Evolutionary conservation across 2,888 invertebrate genomes (phyloP), one percentile per base, ranked within the genome.

Genomic region (Drosophila mimica): DNA sequence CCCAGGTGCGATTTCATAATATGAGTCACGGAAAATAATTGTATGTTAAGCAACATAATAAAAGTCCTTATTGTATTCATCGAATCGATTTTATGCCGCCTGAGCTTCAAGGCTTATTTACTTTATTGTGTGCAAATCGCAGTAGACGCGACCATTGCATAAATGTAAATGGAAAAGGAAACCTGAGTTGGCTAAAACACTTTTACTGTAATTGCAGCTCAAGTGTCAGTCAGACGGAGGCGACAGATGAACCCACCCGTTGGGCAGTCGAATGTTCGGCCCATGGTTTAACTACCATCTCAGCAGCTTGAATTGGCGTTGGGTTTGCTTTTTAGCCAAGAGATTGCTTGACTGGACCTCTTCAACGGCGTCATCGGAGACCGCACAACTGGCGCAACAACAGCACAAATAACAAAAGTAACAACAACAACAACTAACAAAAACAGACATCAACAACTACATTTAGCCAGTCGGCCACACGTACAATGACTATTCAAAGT

Each of bases 331-430:
- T 54, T 71, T 70, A 43, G 69, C 52, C 43, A 51, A 59, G 68
- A 66, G 68, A 67, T 46, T 51, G 79, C 66, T 46, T 61, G 28
- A 70, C 40, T 70, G 64, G 61, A 30, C 40, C 48, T 30, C 38
- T 62, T 43, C 46, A 33, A 59, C 69, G 36, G 49, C 70, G 71
- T 74, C 87, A 77, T 70, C 61, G 56, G 64, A 82, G 77, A 86
- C 85, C 77, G 68, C 85, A 82, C 89, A 87, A 84, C 79, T 82
- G 82, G 79, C 79, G 76, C 75, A 81, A 86, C 70, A 74, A 52
- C 69, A 66, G 28, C 62, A 56, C 31, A 56, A 38, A 49, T 25
- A 57, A 43, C 62, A 54, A n/a, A 54, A 68, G 30, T 51, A 56
- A 17, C 58, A 71, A 43, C 52, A 62, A 28, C 28, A 54, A 46